Evolutionary conservation across 2,888 invertebrate genomes (phyloP).

Genomic region (Sthenelais limicola): DNA sequence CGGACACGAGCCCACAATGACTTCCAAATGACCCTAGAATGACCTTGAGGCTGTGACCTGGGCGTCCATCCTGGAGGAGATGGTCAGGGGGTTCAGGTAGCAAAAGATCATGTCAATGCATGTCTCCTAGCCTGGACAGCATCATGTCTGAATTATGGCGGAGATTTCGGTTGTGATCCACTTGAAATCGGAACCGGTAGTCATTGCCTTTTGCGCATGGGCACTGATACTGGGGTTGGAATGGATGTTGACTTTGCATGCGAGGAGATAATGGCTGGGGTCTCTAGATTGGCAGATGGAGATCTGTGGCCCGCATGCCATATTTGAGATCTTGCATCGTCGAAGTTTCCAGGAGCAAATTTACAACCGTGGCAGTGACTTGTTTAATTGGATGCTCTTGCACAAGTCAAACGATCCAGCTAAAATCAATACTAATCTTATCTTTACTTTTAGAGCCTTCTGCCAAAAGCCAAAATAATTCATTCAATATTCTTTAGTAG

Average conservation of each 20-base stretch:
- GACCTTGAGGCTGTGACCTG: constrained; percentile 32
- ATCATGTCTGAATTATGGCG: background rate
- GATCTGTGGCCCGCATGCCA: no score
- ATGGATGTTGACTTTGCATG: constrained; percentile 37
- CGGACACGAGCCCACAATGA: no score
- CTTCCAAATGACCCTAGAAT: background rate
- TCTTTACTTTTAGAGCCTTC: no score
- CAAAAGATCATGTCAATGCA: background rate
- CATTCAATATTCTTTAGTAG: no score
- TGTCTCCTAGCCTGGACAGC: background rate
- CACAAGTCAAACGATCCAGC: no score
- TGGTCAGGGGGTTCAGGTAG: background rate
- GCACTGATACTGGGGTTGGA: constrained; percentile 18
- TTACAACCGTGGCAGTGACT: no score
- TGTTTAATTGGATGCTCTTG: no score
- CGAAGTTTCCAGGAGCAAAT: no score
- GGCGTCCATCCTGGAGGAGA: background rate
- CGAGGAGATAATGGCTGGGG: constrained; percentile 16
- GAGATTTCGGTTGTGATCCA: background rate
- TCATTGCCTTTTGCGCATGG: constrained; percentile 8
- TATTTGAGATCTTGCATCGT: no score
- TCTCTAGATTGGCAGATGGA: no score
- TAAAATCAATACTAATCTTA: no score
- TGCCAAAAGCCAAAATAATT: no score
- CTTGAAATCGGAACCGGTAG: constrained; percentile 36